Conservation (phyloP, 2,797 vertebrate genomes). For the Chiroxiphia lanceolata region DNA sequence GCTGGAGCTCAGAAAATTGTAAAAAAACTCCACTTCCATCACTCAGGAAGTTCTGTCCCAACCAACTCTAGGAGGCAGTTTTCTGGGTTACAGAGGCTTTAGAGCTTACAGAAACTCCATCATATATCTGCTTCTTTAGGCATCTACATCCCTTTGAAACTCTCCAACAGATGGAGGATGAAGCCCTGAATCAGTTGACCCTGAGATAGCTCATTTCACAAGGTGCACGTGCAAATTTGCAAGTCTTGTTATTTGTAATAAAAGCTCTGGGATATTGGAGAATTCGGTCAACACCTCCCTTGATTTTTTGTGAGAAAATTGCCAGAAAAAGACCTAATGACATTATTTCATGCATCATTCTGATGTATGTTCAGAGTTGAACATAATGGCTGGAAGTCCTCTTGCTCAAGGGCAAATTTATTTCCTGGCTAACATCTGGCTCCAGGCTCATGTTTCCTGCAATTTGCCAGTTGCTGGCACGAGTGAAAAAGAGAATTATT, state of each 20-base stretch:
- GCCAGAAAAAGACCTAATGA: neutral
- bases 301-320: neutral
- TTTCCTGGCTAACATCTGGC: constrained; percentile 58
- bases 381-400: neutral
- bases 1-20: neutral
- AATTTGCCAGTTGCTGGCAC: constrained; percentile 44
- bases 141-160: neutral
- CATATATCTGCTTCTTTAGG: neutral
- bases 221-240: neutral
- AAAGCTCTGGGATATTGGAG: neutral
- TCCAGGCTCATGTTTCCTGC: constrained; percentile 26
- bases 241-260: neutral
- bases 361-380: neutral
- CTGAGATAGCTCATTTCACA: neutral
- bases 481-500: constrained; percentile 29
- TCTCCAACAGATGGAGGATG: neutral
- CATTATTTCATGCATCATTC: neutral
- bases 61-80: neutral
- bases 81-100: neutral
- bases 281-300: neutral
- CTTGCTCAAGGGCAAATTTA: constrained; percentile 47
- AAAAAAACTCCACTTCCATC: neutral
- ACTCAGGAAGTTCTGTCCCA: neutral
- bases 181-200: neutral
- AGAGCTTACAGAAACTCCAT: neutral